These are phyloP conservation scores for Nomada fabriciana DNA, from an alignment of 2,888 invertebrate genomes.

Conservation along the genomic window DNA sequence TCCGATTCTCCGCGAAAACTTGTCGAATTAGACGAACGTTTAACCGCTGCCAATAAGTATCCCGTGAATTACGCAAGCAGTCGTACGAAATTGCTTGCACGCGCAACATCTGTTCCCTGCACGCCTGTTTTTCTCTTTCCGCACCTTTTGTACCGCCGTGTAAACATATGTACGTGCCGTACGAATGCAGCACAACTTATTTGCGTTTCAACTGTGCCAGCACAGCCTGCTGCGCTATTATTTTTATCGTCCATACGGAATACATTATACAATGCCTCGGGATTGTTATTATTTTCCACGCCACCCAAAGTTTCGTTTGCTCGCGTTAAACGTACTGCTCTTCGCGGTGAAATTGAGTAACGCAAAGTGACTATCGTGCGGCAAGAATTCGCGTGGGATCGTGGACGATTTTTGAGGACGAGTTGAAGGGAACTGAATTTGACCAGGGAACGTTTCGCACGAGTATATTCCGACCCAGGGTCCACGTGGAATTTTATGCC, in stretches of 20 bases:
- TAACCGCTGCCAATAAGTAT: constrained; percentile 8
- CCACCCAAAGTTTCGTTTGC: too few species aligned
- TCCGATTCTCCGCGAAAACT: neutral
- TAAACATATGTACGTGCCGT: constrained; percentile 33
- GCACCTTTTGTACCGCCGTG: constrained; percentile 26
- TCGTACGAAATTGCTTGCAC: constrained; percentile 44
- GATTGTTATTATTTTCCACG: neutral
- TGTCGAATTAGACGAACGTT: constrained; percentile 21
- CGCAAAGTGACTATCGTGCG: too few species aligned
- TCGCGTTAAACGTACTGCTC: too few species aligned
- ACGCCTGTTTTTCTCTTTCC: constrained; percentile 33
- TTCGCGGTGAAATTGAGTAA: too few species aligned
- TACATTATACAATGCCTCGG: neutral
- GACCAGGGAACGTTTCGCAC: constrained; percentile 11
- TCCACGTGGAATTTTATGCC: constrained; percentile 33
- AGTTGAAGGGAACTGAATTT: neutral
- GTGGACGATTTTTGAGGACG: too few species aligned
- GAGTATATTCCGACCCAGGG: neutral
- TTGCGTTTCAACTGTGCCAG: constrained; percentile 42
- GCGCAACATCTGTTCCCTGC: constrained; percentile 62
- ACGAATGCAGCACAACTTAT: constrained; percentile 41
- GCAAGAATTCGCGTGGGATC: too few species aligned
- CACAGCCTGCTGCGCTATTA: constrained; percentile 15
- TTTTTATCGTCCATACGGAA: constrained; percentile 12
- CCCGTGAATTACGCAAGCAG: constrained; percentile 59